Percentiles rank a stretch among this genome's conserved stretches.
Conservation (phyloP, 2,797 vertebrate genomes). For the Myotis pilosus region DNA sequence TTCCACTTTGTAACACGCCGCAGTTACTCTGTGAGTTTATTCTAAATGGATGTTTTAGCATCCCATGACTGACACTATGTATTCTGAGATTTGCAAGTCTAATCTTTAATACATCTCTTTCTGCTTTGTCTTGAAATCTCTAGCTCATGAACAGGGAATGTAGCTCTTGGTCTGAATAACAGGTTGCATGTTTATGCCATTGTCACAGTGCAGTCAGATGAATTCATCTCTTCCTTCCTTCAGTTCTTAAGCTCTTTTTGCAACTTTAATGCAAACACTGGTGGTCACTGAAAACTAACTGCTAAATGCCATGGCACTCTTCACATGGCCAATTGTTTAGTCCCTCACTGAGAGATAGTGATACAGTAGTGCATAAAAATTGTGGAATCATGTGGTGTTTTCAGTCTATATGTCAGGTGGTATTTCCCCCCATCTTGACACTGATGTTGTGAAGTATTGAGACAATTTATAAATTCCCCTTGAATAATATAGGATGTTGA, state of each 20-base stretch:
- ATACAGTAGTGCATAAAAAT: neutral
- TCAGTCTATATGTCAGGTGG: neutral
- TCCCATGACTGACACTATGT: slow-evolving; percentile 79
- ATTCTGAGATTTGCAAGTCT: slow-evolving; percentile 82
- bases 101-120: slow-evolving; percentile 75
- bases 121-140: slow-evolving; percentile 63
- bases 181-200: slow-evolving; percentile 12
- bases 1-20: slow-evolving; percentile 76
- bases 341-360: neutral
- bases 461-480: neutral
- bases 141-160: slow-evolving; percentile 16
- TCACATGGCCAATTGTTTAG: neutral
- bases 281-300: slow-evolving; percentile 53
- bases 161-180: slow-evolving; percentile 23
- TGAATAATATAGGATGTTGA: neutral
- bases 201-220: slow-evolving; percentile 1
- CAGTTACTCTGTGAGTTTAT: slow-evolving; percentile 80
- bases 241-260: neutral
- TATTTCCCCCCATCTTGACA: neutral
- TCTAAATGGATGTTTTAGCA: slow-evolving; percentile 82
- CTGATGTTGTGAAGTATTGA: neutral
- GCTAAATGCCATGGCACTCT: neutral
- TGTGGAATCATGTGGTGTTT: neutral
- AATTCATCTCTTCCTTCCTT: slow-evolving; percentile 8
- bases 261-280: slow-evolving; percentile 48